Evolutionary conservation across 2,888 invertebrate genomes (phyloP), one percentile per base, ranked within the genome.

Genomic region (Itoplectis maculator): DNA sequence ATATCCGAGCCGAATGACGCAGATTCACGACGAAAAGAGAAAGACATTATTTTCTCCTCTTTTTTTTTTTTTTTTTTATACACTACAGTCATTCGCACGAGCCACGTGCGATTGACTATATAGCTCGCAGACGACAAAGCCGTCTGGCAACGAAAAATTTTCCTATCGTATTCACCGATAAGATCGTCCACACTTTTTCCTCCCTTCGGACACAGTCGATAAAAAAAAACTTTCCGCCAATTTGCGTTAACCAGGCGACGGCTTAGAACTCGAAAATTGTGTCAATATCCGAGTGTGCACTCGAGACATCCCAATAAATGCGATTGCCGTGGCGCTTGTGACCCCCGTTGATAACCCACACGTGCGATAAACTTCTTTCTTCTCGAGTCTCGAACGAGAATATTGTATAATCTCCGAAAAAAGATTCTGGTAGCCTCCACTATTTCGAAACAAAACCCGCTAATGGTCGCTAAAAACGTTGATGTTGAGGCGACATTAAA

Each of bases 1-100:
- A 69, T 61, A 63, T 35, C 63, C 18, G 45, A 70, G 70, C 45
- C 49, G 20, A 45, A 79, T 79, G 66, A 74, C 79, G 79, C 61
- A 74, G 51, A 68, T 69, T 70, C 37, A 23, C 18, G 45, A 13
- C 45, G 70, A 80, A 75, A 80, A 69, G 59, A 47, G 49, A 20
- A 37, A 61, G 37, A 3, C 13, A 29, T 29, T 29, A 29, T 29
- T 29, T 5, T 29, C 29, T 29, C 29, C 29, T 29, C 23, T 54
- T 56, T 54, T 6, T 7, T 65, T 51, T 54, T 15, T 18, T 18
- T 13, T 20, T 18, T 35, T 59, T 59, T 35, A 37, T 59, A 15
- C 15, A 15, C n/a, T n/a, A n/a, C n/a, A n/a, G n/a, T n/a, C 11
- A 13, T 37, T 7, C 37, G 59, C 37, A 35, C 11, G 29, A 15